A percentile compares a stretch with the other conserved stretches of the same genome.
Conservation (phyloP, 2,888 invertebrate genomes). For the Caenorhabditis japonica region DNA sequence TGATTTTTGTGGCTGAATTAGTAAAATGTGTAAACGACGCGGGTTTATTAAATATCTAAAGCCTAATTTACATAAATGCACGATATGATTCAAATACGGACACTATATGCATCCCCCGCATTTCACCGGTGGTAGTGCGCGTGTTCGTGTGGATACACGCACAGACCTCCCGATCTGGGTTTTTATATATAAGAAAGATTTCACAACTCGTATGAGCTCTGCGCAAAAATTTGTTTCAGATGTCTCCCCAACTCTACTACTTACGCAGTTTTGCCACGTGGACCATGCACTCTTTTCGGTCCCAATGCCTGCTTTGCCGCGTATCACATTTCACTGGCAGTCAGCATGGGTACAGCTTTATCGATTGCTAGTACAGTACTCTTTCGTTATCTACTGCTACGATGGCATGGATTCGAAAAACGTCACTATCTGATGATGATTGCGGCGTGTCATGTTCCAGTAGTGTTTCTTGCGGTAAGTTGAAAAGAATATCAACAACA, state of each 20-base stretch:
- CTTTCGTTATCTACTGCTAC: slow-evolving; percentile 35
- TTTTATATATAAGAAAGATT: neutral
- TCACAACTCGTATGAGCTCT: too few relatives aligned
- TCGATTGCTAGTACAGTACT: slow-evolving; percentile 36
- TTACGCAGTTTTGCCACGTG: slow-evolving; percentile 40
- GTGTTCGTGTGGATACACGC: too few relatives aligned
- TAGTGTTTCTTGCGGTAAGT: slow-evolving; percentile 18
- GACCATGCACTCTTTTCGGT: slow-evolving; percentile 32
- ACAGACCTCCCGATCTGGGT: too few relatives aligned
- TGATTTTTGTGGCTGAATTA: too few relatives aligned
- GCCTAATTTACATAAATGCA: too few relatives aligned
- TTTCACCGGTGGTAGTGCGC: too few relatives aligned
- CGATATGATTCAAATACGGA: too few relatives aligned
- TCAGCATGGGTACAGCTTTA: slow-evolving; percentile 27
- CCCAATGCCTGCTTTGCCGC: slow-evolving; percentile 32
- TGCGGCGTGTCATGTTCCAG: slow-evolving; percentile 22
- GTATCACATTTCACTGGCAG: slow-evolving; percentile 27
- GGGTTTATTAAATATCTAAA: too few relatives aligned
- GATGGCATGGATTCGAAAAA: slow-evolving; percentile 14
- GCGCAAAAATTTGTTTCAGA: slow-evolving; percentile 1
- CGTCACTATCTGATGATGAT: slow-evolving; percentile 37
- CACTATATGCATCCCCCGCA: too few relatives aligned
- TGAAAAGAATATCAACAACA: too few relatives aligned
- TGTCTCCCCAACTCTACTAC: slow-evolving; percentile 34
- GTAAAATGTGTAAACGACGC: too few relatives aligned